Conservation (phyloP, 2,888 invertebrate species). For the Imbricaverruca yamaguchii region DNA sequence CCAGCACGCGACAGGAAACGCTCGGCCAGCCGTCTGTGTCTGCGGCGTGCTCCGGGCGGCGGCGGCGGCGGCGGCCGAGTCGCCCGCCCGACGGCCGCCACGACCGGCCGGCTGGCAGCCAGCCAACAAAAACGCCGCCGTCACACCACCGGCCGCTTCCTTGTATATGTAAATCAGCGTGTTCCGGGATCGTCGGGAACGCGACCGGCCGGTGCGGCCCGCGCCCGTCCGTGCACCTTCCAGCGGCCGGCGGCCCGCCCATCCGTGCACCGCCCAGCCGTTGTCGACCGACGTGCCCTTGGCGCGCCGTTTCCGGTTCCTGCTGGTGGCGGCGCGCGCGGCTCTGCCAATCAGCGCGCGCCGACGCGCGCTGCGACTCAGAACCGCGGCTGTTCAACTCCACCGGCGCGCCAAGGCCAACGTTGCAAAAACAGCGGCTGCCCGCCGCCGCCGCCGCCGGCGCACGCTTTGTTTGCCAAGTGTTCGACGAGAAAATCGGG, state of each 20-base stretch:
- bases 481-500: not conserved
- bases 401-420: not conserved
- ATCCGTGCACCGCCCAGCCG: too few relatives aligned
- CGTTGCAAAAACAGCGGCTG: not conserved
- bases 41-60: not conserved
- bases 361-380: not conserved
- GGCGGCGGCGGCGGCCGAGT: not conserved
- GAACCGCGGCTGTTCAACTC: slow-evolving; percentile 6
- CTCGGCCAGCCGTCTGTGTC: too few relatives aligned
- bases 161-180: not conserved
- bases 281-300: too few relatives aligned
- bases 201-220: too few relatives aligned
- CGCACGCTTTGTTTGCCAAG: slow-evolving; percentile 19
- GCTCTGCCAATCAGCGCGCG: not conserved
- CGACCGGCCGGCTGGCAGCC: not conserved
- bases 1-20: not conserved
- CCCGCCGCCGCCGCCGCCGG: not conserved
- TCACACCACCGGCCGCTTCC: not conserved
- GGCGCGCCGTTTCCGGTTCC: too few relatives aligned
- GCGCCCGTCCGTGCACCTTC: too few relatives aligned
- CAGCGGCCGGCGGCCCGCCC: too few relatives aligned
- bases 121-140: not conserved
- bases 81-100: not conserved
- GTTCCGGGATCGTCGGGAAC: not conserved
- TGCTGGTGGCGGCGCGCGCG: too few relatives aligned